Evolutionary conservation across 2,888 invertebrate species (phyloP).

Genomic region (Gortyna flavago): DNA sequence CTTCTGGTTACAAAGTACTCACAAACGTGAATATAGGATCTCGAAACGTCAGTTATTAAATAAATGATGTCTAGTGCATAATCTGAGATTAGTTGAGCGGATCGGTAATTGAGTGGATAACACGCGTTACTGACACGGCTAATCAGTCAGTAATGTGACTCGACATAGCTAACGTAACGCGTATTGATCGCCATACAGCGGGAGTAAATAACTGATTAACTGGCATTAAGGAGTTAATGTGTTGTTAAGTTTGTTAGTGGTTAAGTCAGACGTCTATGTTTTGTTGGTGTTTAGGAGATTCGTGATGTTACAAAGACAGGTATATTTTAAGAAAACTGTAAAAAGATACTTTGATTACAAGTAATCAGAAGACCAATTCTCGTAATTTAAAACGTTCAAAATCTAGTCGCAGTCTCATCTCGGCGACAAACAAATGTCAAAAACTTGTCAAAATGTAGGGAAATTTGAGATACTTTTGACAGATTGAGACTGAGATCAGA

Average conservation of each 20-base stretch:
- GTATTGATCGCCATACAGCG: slow-evolving; percentile 63
- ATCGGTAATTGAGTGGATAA: slow-evolving; percentile 82
- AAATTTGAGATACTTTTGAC: too few species aligned
- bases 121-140: slow-evolving; percentile 77
- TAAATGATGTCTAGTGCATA: slow-evolving; percentile 58
- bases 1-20: slow-evolving; percentile 13
- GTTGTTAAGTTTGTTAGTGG: slow-evolving; percentile 2
- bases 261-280: background rate
- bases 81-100: slow-evolving; percentile 63
- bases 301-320: too few species aligned
- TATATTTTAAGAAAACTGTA: too few species aligned
- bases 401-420: too few species aligned
- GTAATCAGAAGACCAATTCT: too few species aligned
- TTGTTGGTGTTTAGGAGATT: background rate
- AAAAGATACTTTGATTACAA: too few species aligned
- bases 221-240: slow-evolving; percentile 31
- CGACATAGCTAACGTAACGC: slow-evolving; percentile 68
- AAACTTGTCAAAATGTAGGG: too few species aligned
- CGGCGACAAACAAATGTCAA: too few species aligned
- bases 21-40: slow-evolving; percentile 37
- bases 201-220: slow-evolving; percentile 51
- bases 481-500: too few species aligned
- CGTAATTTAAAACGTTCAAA: too few species aligned
- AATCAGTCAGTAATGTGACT: slow-evolving; percentile 80
- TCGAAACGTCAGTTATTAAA: slow-evolving; percentile 38